These are phyloP conservation scores for Sternarchorhynchus goeldii DNA, from an alignment of 2,797 vertebrate genomes.

Conservation along the genomic window DNA sequence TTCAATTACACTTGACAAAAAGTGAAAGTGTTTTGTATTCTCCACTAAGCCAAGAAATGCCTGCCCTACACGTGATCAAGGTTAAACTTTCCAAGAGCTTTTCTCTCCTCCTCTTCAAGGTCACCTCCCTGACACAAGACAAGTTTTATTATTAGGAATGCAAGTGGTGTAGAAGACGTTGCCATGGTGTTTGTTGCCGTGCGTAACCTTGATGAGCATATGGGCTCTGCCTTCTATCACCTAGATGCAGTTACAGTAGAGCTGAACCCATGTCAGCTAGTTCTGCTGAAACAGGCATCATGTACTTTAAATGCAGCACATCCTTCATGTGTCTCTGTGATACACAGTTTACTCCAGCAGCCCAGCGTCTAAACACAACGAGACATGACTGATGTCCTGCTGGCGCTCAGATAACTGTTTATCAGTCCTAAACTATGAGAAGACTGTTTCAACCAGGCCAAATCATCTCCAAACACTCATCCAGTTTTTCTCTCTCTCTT, in stretches of 20 bases:
- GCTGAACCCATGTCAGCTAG: conserved; percentile 7
- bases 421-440: conserved; percentile 67
- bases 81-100: conserved; percentile 3
- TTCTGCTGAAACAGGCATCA: conserved; percentile 28
- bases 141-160: conserved; percentile 26
- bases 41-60: conserved; percentile 13
- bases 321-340: conserved; percentile 63
- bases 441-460: conserved; percentile 64
- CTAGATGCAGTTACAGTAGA: neutral
- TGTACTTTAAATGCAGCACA: conserved; percentile 21
- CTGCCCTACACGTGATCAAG: conserved; percentile 4
- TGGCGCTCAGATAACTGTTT: conserved; percentile 75
- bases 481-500: conserved; percentile 3
- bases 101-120: conserved; percentile 8
- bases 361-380: conserved; percentile 74
- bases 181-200: conserved; percentile 17
- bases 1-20: conserved; percentile 9
- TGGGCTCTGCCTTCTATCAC: conserved; percentile 26
- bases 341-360: conserved; percentile 68
- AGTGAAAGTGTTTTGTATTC: conserved; percentile 11
- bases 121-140: conserved; percentile 2
- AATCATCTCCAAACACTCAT: conserved; percentile 50
- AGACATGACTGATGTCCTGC: conserved; percentile 76
- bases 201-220: conserved; percentile 38
- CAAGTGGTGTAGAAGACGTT: conserved; percentile 20